These are phyloP conservation scores for Benitochromis conjunctus DNA, from an alignment of 2,113 vertebrate genomes.

Conservation along the genomic window DNA sequence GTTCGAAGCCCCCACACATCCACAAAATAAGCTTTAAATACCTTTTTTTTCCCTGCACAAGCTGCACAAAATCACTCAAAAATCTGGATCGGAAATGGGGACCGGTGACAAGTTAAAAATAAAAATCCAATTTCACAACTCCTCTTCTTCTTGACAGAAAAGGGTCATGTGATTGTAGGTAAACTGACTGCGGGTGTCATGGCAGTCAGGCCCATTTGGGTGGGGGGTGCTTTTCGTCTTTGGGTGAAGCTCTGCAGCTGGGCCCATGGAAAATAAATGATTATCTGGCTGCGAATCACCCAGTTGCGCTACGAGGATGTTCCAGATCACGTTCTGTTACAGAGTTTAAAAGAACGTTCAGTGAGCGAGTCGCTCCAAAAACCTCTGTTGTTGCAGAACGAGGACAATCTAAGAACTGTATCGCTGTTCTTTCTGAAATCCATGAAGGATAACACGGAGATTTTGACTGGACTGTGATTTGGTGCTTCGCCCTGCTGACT, in stretches of 20 bases:
- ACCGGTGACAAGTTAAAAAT: conserved; percentile 6
- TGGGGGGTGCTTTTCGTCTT: background rate
- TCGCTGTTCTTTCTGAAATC: background rate
- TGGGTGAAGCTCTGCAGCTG: conserved; percentile 39
- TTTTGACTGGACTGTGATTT: background rate
- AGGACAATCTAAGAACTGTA: background rate
- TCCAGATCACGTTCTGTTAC: background rate
- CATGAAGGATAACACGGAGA: background rate
- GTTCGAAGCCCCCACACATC: background rate
- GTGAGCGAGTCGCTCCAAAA: background rate
- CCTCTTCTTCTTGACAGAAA: conserved; percentile 4
- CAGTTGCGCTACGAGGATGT: background rate
- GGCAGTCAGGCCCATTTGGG: conserved; percentile 43
- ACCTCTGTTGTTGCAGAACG: background rate
- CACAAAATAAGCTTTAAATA: background rate
- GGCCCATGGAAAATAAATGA: conserved; percentile 6
- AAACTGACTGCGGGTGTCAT: conserved; percentile 40
- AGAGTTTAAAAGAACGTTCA: background rate
- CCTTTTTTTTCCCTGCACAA: background rate
- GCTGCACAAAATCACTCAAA: background rate
- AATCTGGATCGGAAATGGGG: background rate
- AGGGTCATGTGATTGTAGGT: conserved; percentile 29
- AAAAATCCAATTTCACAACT: conserved; percentile 19
- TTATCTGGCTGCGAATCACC: conserved; percentile 11
- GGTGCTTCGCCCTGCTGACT: background rate